Evolutionary conservation across 2,113 vertebrate species (phyloP).

Genomic region (Pogonocichla stellata): DNA sequence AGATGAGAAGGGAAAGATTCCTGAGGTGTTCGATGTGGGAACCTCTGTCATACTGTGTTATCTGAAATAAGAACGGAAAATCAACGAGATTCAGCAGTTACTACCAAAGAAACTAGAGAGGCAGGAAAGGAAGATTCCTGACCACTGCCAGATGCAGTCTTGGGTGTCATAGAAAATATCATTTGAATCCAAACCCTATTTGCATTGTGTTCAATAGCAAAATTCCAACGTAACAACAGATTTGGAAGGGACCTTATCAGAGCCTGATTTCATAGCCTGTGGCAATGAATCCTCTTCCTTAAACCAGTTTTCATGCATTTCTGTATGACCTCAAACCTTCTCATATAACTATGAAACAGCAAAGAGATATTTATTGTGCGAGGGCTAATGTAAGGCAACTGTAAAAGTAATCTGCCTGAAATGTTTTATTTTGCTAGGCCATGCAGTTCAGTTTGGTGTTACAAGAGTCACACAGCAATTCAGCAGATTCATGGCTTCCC

Average conservation of each 20-base stretch:
- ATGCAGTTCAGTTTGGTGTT: not conserved
- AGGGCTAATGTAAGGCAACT: not conserved
- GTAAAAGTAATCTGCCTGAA: not conserved
- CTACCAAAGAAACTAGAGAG: not conserved
- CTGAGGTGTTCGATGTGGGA: not conserved
- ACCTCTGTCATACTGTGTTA: not conserved
- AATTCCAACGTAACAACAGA: not conserved
- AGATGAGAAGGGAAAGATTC: not conserved
- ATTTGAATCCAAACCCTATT: not conserved
- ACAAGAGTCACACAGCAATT: not conserved
- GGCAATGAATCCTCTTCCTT: not conserved
- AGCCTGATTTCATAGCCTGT: not conserved
- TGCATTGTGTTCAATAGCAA: not conserved
- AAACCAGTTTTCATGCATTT: not conserved
- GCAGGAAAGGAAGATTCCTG: not conserved
- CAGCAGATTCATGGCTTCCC: slow-evolving; percentile 1
- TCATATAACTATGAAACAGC: not conserved
- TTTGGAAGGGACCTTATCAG: not conserved
- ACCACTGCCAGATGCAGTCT: not conserved
- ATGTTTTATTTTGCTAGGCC: not conserved
- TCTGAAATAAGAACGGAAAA: not conserved
- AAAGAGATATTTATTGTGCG: not conserved
- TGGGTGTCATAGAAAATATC: not conserved
- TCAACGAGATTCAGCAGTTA: not conserved
- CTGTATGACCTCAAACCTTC: not conserved